Percentiles rank a stretch among this genome's conserved stretches.
phyloP scores from a whole-genome alignment of 2,797 vertebrate species.

The Sebastes taczanowskii region DNA sequence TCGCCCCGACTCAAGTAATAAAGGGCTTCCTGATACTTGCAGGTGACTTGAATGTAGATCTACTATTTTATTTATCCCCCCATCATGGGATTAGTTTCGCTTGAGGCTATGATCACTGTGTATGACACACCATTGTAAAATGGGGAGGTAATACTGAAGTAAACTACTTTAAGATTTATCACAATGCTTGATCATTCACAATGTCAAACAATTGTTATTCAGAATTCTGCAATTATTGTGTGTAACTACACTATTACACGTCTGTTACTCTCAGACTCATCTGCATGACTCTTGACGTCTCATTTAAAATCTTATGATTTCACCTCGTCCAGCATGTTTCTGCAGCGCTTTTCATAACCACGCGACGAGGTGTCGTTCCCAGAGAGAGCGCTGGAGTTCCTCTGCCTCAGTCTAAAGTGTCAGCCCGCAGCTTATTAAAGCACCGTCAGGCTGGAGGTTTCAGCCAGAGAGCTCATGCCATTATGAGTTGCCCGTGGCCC shows the following conservation, averaged over 20 bases:
- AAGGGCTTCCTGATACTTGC: slow-evolving; percentile 43
- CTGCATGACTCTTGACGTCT: slow-evolving; percentile 34
- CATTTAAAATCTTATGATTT: slow-evolving; percentile 50
- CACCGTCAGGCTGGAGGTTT: slow-evolving; percentile 47
- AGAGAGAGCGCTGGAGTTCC: slow-evolving; percentile 32
- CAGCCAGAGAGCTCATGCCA: slow-evolving; percentile 44
- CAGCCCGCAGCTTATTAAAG: slow-evolving; percentile 68
- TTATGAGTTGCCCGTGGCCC: slow-evolving; percentile 61
- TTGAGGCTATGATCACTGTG: slow-evolving; percentile 30
- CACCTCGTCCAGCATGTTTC: slow-evolving; percentile 23
- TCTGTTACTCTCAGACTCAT: neutral
- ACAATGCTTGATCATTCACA: neutral
- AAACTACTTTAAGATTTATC: slow-evolving; percentile 32
- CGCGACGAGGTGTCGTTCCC: slow-evolving; percentile 18
- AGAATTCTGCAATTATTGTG: neutral
- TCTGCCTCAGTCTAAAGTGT: slow-evolving; percentile 45
- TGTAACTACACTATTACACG: neutral
- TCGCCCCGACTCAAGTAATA: slow-evolving; percentile 34
- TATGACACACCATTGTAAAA: slow-evolving; percentile 18
- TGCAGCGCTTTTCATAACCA: slow-evolving; percentile 28
- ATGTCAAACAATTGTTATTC: neutral
- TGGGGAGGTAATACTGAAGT: neutral
- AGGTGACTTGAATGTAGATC: slow-evolving; percentile 50
- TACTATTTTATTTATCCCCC: slow-evolving; percentile 38
- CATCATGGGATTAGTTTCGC: slow-evolving; percentile 41